Evolutionary conservation across 2,113 vertebrate species (phyloP).

Genomic region (Camarhynchus parvulus): DNA sequence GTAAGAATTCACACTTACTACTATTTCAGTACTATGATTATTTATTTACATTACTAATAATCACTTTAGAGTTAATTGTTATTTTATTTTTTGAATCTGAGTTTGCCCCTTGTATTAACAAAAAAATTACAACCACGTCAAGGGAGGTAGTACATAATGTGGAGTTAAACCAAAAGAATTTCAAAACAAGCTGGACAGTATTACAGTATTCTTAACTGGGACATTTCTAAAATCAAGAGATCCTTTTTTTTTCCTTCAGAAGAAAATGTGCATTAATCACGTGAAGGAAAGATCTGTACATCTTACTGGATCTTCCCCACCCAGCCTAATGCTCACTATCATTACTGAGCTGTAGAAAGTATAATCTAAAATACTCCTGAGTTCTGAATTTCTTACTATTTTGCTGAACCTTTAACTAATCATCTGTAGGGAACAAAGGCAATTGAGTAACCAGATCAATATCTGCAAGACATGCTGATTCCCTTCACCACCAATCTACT

Average conservation of each 20-base stretch:
- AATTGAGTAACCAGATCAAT: not conserved
- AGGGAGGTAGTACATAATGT: not conserved
- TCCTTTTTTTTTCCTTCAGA: not conserved
- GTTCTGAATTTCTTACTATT: not conserved
- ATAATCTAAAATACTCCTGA: not conserved
- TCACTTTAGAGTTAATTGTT: not conserved
- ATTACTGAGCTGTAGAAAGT: not conserved
- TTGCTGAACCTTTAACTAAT: not conserved
- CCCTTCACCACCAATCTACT: not conserved
- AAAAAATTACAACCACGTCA: not conserved
- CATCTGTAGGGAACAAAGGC: not conserved
- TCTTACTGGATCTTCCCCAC: not conserved
- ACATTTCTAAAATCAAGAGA: not conserved
- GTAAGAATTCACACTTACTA: not conserved
- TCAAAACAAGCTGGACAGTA: not conserved
- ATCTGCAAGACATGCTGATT: not conserved
- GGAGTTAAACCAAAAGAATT: not conserved
- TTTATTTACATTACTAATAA: not conserved
- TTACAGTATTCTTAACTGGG: not conserved
- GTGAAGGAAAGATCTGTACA: not conserved
- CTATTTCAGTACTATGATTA: not conserved
- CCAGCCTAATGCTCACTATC: not conserved
- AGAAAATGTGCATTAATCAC: not conserved
- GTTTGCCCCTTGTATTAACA: not conserved
- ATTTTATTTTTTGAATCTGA: not conserved